A percentile compares a stretch with the other conserved stretches of the same genome.
Evolutionary conservation across 2,797 vertebrate genomes (phyloP).

Genomic region (Enteromius radiatus): DNA sequence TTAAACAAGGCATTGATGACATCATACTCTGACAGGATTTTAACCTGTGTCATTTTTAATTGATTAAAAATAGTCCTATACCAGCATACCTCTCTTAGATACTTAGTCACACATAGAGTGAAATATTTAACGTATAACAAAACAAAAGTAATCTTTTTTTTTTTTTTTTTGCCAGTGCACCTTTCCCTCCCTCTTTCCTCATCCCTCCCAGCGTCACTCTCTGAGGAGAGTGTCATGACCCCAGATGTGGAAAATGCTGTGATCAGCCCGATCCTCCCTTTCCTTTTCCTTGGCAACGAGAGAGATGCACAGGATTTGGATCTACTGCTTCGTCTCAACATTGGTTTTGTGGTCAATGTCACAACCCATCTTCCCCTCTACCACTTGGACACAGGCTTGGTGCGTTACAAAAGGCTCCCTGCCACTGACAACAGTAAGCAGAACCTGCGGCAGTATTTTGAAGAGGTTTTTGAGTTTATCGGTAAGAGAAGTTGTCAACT

Average conservation of each 20-base stretch:
- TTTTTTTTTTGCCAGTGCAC: constrained; percentile 69
- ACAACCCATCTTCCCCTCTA: constrained; percentile 89
- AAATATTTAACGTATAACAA: not conserved
- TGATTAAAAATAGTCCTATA: not conserved
- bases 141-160: constrained; percentile 6
- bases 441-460: constrained; percentile 89
- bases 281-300: constrained; percentile 87
- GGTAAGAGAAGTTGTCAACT: constrained; percentile 73
- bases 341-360: constrained; percentile 86
- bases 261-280: constrained; percentile 85
- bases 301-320: constrained; percentile 85
- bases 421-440: constrained; percentile 89
- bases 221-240: constrained; percentile 80
- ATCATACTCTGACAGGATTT: not conserved
- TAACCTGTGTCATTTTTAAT: not conserved
- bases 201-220: constrained; percentile 79
- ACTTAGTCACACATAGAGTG: not conserved
- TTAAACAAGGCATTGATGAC: constrained; percentile 24
- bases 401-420: constrained; percentile 86
- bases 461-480: constrained; percentile 90
- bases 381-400: constrained; percentile 79
- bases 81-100: not conserved
- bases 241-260: constrained; percentile 87
- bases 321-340: constrained; percentile 80
- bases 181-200: constrained; percentile 81